phyloP scores from a whole-genome alignment of 2,113 vertebrate genomes.

The Eptesicus fuscus region DNA sequence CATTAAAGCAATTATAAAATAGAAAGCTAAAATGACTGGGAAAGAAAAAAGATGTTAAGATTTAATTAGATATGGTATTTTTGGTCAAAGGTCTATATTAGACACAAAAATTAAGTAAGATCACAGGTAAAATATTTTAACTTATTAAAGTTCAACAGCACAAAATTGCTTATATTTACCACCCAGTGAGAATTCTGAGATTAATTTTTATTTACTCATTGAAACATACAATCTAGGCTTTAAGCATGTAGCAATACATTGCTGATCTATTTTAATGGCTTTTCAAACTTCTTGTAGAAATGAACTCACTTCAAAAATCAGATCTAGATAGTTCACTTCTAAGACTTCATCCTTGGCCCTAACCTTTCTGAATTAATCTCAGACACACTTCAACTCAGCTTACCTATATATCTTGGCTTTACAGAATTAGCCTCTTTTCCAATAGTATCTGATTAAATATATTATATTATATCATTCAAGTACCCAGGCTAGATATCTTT shows the following conservation, averaged over 20 bases:
- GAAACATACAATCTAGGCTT: not conserved
- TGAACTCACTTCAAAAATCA: not conserved
- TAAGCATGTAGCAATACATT: not conserved
- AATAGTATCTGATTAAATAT: not conserved
- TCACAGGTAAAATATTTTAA: not conserved
- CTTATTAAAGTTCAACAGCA: not conserved
- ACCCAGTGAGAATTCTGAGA: not conserved
- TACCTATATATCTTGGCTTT: not conserved
- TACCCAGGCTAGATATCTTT: not conserved
- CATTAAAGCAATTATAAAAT: slow-evolving; percentile 21
- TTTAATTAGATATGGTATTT: not conserved
- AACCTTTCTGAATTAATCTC: not conserved
- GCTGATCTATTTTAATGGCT: not conserved
- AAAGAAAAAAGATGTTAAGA: not conserved
- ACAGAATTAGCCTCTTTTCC: not conserved
- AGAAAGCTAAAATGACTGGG: slow-evolving; percentile 3
- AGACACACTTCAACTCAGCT: not conserved
- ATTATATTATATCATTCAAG: not conserved
- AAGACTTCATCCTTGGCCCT: not conserved
- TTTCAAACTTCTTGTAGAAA: slow-evolving; percentile 6
- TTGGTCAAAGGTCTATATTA: not conserved
- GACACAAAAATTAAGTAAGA: not conserved
- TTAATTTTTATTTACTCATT: slow-evolving; percentile 8
- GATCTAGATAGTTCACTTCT: not conserved
- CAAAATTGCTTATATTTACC: not conserved